Base-by-base conservation (phyloP, 2,888 invertebrate species). In the Hydrotaea cyrtoneurina region DNA sequence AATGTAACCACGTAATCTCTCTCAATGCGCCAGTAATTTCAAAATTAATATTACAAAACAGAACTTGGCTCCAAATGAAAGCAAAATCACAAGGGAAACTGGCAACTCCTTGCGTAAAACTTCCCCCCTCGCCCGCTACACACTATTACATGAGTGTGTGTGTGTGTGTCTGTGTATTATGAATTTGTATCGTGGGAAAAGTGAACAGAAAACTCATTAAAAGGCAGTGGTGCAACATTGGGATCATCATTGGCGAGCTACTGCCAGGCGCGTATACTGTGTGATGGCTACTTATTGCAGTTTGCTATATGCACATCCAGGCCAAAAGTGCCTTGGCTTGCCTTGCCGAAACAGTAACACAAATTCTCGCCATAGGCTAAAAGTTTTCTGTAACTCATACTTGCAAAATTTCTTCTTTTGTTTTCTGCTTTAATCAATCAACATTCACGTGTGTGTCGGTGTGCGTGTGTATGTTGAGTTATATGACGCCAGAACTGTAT, bases 171-270 rank as follows among this genome's bases (percentile, higher is more conserved):
- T 21, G 55, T 31, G 50, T 31, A 64, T 81, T 78, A 81, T 79
- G 85, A 85, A 82, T 81, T 85, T 85, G 85, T 82, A 77, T 64
- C 85, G 85, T 85, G 85, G 85, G 85, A 85, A 84, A 85, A 82
- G 69, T 77, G 79, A 79, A 79, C 78, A 81, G 66, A 77, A 85
- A 85, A 82, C 79, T 79, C 66, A 79, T 79, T 79, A 79, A 55
- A 77, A 76, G 62, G 31, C 17, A 57, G 39, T 66, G 66, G 39
- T 31, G 64, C 17, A 23, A n/a, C n/a, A 50, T n/a, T 50, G 23
- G 23, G 59, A 57, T 23, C 57, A 21, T 53, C 2, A 21, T 69
- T 53, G 71, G 26, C n/a, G n/a, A 26, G 46, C 53, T 59, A 46
- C 55, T 64, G 43, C 17, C 66, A 71, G 5, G 55, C 19, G 55